These are phyloP conservation scores for Eupithecia centaureata DNA, from an alignment of 2,888 invertebrate genomes.

Conservation along the genomic window DNA sequence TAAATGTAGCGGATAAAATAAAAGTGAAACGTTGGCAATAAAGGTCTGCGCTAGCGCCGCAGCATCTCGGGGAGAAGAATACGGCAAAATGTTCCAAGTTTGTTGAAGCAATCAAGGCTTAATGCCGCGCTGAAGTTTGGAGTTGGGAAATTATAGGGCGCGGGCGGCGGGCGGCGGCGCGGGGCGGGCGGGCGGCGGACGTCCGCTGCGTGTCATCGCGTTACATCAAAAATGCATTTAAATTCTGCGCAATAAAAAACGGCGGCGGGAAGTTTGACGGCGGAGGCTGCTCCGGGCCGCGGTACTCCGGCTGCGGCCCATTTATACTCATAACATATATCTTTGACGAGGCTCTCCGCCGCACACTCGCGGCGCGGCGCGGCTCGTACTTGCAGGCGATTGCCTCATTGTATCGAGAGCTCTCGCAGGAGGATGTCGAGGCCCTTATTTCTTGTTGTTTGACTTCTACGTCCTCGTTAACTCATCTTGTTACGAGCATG, in stretches of 20 bases:
- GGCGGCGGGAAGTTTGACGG: conserved; percentile 80
- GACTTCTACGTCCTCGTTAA: conserved; percentile 46
- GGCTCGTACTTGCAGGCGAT: conserved; percentile 62
- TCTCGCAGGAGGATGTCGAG: conserved; percentile 49
- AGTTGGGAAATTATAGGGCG: conserved; percentile 83
- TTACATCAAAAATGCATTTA: conserved; percentile 85
- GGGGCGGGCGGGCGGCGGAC: conserved; percentile 55
- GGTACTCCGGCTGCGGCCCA: conserved; percentile 56
- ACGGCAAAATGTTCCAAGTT: conserved; percentile 83
- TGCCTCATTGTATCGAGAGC: conserved; percentile 63
- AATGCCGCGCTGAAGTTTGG: conserved; percentile 84
- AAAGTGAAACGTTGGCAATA: conserved; percentile 79
- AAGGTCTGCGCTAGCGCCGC: conserved; percentile 77
- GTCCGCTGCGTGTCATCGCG: conserved; percentile 84
- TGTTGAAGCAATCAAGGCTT: conserved; percentile 84
- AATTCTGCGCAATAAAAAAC: conserved; percentile 84
- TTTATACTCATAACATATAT: conserved; percentile 57
- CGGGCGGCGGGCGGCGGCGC: conserved; percentile 58
- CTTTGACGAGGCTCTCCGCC: conserved; percentile 52
- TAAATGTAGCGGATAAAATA: conserved; percentile 59
- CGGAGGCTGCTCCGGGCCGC: conserved; percentile 52
- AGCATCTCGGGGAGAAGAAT: conserved; percentile 82
- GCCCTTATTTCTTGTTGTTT: conserved; percentile 53
- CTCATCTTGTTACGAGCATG: conserved; percentile 37
- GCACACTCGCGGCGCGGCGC: too few relatives aligned